phyloP scores from a whole-genome alignment of 2,113 vertebrate genomes.

The Hystrix cristata region DNA sequence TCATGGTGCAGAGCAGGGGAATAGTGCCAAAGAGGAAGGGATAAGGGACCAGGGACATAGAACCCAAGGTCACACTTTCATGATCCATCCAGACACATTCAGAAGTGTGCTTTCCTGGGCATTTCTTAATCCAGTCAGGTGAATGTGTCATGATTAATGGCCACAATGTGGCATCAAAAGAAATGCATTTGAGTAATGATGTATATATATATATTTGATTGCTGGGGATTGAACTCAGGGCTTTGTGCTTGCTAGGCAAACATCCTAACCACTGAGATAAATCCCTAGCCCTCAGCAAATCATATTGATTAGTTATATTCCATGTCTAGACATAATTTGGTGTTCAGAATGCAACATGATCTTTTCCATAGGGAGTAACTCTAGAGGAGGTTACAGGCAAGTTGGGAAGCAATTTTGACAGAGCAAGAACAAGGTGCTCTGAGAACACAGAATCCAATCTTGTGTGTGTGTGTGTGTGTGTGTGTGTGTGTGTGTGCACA shows the following conservation, averaged over 20 bases:
- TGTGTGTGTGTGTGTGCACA: neutral
- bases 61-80: neutral
- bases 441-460: neutral
- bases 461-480: neutral
- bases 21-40: neutral
- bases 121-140: neutral
- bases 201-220: no score
- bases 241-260: no score
- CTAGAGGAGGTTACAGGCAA: neutral
- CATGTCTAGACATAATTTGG: neutral
- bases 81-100: neutral
- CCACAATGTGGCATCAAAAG: neutral
- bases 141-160: neutral
- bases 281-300: neutral
- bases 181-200: neutral
- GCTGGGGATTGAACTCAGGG: no score
- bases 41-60: no score
- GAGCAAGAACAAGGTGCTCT: neutral
- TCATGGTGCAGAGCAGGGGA: neutral
- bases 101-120: neutral
- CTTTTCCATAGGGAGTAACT: neutral
- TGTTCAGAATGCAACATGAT: neutral
- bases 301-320: neutral
- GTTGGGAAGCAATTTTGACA: neutral
- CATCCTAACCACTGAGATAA: no score